These are phyloP conservation scores for Lanistes nyassanus DNA, from an alignment of 1,140 invertebrate genomes.

Conservation along the genomic window DNA sequence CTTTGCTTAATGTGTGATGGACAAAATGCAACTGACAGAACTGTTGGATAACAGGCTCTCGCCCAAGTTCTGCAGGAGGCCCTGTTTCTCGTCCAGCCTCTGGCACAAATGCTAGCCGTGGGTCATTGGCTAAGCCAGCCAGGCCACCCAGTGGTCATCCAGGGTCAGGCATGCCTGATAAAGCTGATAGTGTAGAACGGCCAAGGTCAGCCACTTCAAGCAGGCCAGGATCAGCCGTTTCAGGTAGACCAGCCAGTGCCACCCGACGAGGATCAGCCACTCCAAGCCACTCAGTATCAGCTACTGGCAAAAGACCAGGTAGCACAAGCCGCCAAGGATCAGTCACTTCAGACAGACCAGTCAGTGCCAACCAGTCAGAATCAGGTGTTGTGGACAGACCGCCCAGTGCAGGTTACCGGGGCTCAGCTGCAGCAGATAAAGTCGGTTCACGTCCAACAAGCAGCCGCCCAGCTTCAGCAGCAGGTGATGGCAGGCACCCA, in stretches of 20 bases:
- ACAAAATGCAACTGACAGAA: background rate
- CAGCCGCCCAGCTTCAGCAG: constrained; percentile 2
- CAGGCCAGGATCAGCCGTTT: constrained; percentile 9
- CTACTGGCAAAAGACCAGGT: background rate
- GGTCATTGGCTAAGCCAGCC: constrained; percentile 25
- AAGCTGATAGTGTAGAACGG: background rate
- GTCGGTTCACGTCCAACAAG: background rate
- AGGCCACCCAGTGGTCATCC: constrained; percentile 6
- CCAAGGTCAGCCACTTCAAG: background rate
- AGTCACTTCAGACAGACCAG: constrained; percentile 8
- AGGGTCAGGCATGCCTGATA: constrained; percentile 15
- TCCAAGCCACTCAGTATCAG: background rate
- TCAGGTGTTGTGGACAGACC: no score
- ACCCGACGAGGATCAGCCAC: background rate
- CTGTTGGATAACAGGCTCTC: constrained; percentile 8
- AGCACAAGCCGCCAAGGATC: constrained; percentile 14
- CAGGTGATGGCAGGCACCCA: background rate
- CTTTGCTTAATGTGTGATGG: background rate
- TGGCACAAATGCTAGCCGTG: constrained; percentile 36
- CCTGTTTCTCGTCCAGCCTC: constrained; percentile 49
- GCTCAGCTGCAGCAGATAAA: background rate
- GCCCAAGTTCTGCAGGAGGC: constrained; percentile 28
- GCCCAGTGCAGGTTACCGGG: no score
- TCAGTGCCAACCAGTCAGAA: constrained; percentile 17
- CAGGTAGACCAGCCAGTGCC: background rate